Conservation (phyloP, 23 tunicate genomes). For the Aplidium turbinatum region DNA sequence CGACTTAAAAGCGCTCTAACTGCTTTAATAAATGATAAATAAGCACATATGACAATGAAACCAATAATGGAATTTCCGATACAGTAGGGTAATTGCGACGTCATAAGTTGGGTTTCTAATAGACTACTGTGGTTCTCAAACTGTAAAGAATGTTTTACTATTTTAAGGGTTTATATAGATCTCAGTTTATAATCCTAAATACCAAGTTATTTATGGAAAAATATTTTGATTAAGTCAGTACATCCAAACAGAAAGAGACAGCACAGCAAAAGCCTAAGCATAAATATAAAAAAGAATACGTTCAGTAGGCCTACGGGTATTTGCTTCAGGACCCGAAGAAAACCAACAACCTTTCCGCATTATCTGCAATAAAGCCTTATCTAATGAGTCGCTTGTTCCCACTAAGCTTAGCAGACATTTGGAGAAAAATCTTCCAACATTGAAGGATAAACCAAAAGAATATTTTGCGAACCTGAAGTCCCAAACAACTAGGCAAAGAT, state of each 20-base stretch:
- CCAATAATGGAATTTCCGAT: too few species aligned
- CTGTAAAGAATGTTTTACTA: too few species aligned
- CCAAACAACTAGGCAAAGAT: slow-evolving; percentile 57
- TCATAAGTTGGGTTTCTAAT: too few species aligned
- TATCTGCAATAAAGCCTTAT: slow-evolving; percentile 67
- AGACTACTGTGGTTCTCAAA: too few species aligned
- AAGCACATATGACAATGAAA: too few species aligned
- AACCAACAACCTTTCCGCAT: slow-evolving; percentile 61
- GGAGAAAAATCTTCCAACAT: slow-evolving; percentile 56
- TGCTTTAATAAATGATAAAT: too few species aligned
- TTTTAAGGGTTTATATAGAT: too few species aligned
- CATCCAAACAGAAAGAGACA: slow-evolving; percentile 45
- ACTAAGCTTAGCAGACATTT: slow-evolving; percentile 64
- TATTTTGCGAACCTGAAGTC: slow-evolving; percentile 63
- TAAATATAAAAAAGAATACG: slow-evolving; percentile 56
- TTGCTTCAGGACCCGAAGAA: slow-evolving; percentile 56
- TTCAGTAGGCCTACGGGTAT: slow-evolving; percentile 55
- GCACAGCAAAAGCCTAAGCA: slow-evolving; percentile 33
- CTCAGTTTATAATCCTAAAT: too few species aligned
- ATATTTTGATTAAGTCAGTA: too few species aligned
- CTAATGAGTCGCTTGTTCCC: slow-evolving; percentile 69
- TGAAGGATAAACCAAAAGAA: slow-evolving; percentile 54
- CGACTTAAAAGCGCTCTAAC: too few species aligned
- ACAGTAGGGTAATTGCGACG: too few species aligned
- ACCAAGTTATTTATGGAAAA: too few species aligned